Base-by-base conservation (phyloP, 2,113 vertebrate species). In the Limanda limanda region DNA sequence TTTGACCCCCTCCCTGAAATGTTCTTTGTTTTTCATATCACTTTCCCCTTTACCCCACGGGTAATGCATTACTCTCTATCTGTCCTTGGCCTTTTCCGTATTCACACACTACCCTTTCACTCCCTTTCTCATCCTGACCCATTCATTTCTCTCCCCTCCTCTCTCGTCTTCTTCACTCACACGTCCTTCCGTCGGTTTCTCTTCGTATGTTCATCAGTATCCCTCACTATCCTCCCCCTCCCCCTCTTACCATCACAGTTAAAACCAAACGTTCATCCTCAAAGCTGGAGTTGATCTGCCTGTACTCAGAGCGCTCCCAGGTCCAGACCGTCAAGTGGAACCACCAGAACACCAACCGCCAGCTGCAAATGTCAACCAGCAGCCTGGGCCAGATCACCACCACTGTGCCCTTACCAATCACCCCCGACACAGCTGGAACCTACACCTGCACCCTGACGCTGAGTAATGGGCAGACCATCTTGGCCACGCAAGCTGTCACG, bases 361-460 rank as follows among this genome's bases (percentile, higher is more conserved):
- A 0, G 5, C 79, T 92, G 23, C 0, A 9, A 0, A 7, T 47
- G 42, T 27, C 0, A 0, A 79, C 25, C 68, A 66, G 3, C 0
- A 3, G 7, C 1, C 82, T 71, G 1, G 93, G 94, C 31, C 74
- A 1, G 25, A 64, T 91, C 62, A 60, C 1, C 42, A 83, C 85
- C 47, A 21, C 13, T 2, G 37, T 95, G 13, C 61, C 76, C 6
- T 78, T 89, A 42, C 93, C 94, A 51, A 64, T 91, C 77, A 90
- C 77, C 54, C 13, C 79, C 1, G 81, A 89, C n/a, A 81, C 67
- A 13, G 89, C 91, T 0, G 94, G 95, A 21, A 90, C 91, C 83
- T 95, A 95, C 86, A 92, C 86, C 87, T 95, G 94, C 72, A 79
- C 58, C 42, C 40, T 95, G 2, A 42, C 67, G 59, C 84, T 95